These are phyloP conservation scores for Phalacrocorax brasilianus DNA, from an alignment of 2,113 vertebrate genomes.

Conservation along the genomic window DNA sequence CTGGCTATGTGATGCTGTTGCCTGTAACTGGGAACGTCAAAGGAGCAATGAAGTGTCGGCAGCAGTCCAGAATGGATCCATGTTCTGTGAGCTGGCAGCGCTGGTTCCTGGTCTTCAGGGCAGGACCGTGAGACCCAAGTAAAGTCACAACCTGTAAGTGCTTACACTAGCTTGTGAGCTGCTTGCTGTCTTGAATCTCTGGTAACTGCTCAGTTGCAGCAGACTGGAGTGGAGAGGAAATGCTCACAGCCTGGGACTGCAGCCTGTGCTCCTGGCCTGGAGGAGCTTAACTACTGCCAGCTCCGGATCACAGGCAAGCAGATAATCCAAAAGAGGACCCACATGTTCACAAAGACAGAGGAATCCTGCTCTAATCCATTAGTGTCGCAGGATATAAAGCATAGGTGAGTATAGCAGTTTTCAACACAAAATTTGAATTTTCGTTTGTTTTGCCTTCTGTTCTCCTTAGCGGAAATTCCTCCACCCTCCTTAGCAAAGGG, in stretches of 20 bases:
- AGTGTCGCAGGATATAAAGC: background rate
- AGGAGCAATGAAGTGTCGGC: background rate
- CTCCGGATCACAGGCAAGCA: rapidly evolving
- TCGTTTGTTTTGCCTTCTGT: background rate
- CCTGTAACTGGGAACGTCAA: background rate
- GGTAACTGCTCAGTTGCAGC: rapidly evolving
- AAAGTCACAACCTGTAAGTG: background rate
- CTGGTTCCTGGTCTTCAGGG: background rate
- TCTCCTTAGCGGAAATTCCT: background rate
- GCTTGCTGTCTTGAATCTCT: background rate
- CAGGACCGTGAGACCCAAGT: background rate
- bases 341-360: background rate
- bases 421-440: background rate
- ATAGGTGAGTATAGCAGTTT: background rate
- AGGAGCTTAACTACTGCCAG: background rate
- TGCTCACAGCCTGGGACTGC: rapidly evolving
- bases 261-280: background rate
- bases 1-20: rapidly evolving
- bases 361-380: background rate
- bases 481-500: background rate
- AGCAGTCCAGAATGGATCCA: background rate
- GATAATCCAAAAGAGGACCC: background rate
- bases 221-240: background rate
- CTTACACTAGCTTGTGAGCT: background rate
- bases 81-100: background rate